phyloP scores from a whole-genome alignment of 2,888 invertebrate species.

The Limnephilus auricula region DNA sequence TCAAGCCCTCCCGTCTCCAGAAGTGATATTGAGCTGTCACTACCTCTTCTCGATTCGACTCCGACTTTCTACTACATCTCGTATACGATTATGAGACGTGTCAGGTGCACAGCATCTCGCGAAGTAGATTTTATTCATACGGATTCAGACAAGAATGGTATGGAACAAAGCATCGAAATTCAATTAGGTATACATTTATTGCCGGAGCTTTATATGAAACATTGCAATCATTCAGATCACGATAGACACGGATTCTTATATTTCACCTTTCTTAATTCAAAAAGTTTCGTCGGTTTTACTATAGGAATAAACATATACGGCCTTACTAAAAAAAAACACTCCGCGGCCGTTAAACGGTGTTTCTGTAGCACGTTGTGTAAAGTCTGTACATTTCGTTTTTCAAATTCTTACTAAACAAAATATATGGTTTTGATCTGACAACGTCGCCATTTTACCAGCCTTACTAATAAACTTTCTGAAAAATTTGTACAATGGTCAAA shows the following conservation, averaged over 20 bases:
- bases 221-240: background rate
- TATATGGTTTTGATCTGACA: no score
- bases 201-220: background rate
- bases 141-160: background rate
- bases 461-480: no score
- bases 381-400: no score
- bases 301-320: no score
- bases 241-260: background rate
- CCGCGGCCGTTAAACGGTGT: no score
- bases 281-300: no score
- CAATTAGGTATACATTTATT: background rate
- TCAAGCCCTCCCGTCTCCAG: background rate
- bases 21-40: conserved; percentile 17
- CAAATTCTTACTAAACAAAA: no score
- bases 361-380: no score
- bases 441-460: no score
- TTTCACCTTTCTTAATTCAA: background rate
- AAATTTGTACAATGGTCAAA: no score
- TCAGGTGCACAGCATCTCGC: background rate
- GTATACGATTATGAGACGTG: background rate
- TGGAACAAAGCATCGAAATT: background rate
- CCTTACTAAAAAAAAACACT: no score
- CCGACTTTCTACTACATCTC: background rate
- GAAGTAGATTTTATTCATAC: conserved; percentile 15
- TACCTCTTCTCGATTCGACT: conserved; percentile 2